Evolutionary conservation across 2,888 invertebrate species (phyloP), one percentile per base, ranked within the genome.

Genomic region (Temnothorax rugatulus): DNA sequence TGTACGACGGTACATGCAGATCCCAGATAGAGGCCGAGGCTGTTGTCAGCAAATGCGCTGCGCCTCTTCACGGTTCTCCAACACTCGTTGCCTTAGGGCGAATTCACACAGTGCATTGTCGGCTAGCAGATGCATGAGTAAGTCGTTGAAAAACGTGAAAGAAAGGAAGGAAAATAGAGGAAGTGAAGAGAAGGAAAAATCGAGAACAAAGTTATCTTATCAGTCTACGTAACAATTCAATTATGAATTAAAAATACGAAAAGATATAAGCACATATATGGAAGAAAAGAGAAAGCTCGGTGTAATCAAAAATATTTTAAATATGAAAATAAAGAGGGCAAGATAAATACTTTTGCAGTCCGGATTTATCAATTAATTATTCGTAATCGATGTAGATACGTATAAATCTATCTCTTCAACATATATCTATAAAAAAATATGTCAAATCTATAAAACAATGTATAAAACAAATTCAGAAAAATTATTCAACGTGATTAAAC

Each of bases 21-120:
- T 89, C 87, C 90, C 84, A 89, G 88, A 89, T 89, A 89, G 90
- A 87, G 68, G 66, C 63, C 76, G 74, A 52, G 57, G 54, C 69
- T 57, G 75, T 82, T 84, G 83, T 74, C 83, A 87, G 88, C 90
- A 86, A 90, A 89, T 88, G 75, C 83, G 41, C 11, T 83, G 41
- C 50, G 47, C 57, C 50, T 81, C n/a, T 74, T 73, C 57, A 73
- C 21, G 59, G 11, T 73, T 47, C 73, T 73, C 47, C 77, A n/a
- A 44, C 54, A n/a, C 54, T 68, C 69, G 69, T 68, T 57, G n/a
- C 77, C 69, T 77, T 77, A 77, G 68, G 44, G 57, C 44, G 4
- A 77, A 68, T 77, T 77, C 74, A 81, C 83, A 83, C 71, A 71
- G 8, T 63, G 57, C n/a, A 57, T 57, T 57, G 54, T 57, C 41